Evolutionary conservation across 2,797 vertebrate species (phyloP).

Genomic region (Anolis apletophallus): DNA sequence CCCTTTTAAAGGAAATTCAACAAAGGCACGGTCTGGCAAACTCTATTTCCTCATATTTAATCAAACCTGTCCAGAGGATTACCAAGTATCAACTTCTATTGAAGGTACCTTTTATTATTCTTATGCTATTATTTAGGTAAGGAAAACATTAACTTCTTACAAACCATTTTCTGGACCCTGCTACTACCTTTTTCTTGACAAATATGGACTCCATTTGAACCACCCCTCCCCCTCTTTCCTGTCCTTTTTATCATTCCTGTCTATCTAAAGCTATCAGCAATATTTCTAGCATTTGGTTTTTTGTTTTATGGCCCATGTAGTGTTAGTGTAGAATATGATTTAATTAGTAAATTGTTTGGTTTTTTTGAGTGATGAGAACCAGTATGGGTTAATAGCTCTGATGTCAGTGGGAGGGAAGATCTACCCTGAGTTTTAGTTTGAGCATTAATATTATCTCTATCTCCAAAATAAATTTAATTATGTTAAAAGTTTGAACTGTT

Average conservation of each 20-base stretch:
- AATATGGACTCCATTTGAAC: not conserved
- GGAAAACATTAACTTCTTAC: not conserved
- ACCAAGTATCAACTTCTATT: slow-evolving; percentile 98
- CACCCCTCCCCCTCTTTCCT: not conserved
- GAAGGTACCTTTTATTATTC: slow-evolving; percentile 82
- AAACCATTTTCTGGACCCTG: not conserved
- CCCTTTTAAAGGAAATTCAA: slow-evolving; percentile 90
- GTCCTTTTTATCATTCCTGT: not conserved
- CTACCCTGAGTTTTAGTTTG: no score
- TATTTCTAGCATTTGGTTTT: not conserved
- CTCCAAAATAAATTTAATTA: no score
- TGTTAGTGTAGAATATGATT: not conserved
- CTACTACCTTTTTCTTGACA: not conserved
- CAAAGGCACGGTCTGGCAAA: slow-evolving; percentile 94
- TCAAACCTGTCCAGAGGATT: slow-evolving; percentile 99
- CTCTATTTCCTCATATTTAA: slow-evolving; percentile 98
- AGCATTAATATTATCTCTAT: no score
- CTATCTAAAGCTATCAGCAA: not conserved
- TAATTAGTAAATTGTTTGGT: not conserved
- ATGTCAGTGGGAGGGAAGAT: no score
- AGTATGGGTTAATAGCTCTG: no score
- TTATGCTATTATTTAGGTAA: not conserved
- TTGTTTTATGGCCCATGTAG: no score
- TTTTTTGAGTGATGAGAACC: not conserved
- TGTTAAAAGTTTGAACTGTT: no score